Evolutionary conservation across 2,113 vertebrate species (phyloP).

Genomic region (Pteruthius melanotis): DNA sequence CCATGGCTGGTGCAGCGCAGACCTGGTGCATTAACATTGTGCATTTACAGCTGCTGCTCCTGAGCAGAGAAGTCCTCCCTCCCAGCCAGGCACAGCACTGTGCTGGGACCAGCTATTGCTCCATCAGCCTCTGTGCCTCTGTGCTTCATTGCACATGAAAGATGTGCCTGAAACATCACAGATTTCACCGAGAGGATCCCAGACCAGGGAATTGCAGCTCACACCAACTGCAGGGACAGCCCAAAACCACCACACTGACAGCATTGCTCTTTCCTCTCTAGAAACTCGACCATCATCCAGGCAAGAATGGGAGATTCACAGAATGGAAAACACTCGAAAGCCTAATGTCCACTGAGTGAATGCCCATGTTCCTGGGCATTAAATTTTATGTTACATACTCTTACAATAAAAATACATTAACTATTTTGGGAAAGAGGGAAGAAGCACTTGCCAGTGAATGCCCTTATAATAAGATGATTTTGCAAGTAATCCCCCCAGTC

Average conservation of each 20-base stretch:
- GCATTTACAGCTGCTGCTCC: rapidly evolving
- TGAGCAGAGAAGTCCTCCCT: background rate
- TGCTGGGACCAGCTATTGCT: background rate
- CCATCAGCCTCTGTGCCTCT: background rate
- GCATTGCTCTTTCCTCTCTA: background rate
- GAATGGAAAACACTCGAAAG: background rate
- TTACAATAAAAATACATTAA: background rate
- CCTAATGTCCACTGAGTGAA: background rate
- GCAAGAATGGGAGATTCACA: background rate
- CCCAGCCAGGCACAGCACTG: background rate
- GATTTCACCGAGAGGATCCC: rapidly evolving
- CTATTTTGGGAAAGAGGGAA: background rate
- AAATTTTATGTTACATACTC: background rate
- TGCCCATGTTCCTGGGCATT: background rate
- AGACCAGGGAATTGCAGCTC: background rate
- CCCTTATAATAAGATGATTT: background rate
- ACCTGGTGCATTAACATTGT: background rate
- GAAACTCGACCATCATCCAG: background rate
- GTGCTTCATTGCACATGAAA: background rate
- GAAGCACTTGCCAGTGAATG: background rate
- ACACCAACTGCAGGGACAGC: background rate
- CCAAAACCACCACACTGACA: background rate
- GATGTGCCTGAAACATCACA: background rate
- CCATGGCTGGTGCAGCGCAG: background rate
- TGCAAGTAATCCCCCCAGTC: background rate